Percentiles rank a stretch among this genome's conserved stretches.
Evolutionary conservation across 2,888 invertebrate genomes (phyloP).

Genomic region (Phyllotreta cruciferae): DNA sequence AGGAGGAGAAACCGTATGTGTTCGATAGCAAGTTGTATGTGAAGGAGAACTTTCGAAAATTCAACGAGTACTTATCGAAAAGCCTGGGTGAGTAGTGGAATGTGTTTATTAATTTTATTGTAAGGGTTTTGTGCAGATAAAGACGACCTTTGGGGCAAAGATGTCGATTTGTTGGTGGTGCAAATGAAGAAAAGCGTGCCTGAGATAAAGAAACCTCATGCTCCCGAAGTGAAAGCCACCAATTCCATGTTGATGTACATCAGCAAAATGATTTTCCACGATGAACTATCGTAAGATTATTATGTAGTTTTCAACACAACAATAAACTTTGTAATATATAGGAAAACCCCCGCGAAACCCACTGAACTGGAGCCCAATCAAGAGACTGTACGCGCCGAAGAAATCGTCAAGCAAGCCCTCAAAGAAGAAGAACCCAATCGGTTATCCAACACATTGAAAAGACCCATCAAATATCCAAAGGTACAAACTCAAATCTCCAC

Average conservation of each 20-base stretch:
- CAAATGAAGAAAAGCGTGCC: slow-evolving; percentile 31
- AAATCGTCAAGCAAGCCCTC: no score
- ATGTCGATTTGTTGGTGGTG: slow-evolving; percentile 49
- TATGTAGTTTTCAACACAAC: no score
- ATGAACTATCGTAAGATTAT: no score
- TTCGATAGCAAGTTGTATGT: slow-evolving; percentile 55
- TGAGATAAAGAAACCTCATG: neutral
- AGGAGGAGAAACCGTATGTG: slow-evolving; percentile 47
- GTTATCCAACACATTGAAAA: neutral
- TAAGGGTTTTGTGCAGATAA: slow-evolving; percentile 41
- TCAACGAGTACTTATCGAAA: slow-evolving; percentile 44
- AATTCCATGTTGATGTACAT: slow-evolving; percentile 1
- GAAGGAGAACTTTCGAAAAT: slow-evolving; percentile 56
- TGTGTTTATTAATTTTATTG: no score
- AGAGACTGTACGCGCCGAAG: no score
- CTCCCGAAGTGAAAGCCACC: neutral
- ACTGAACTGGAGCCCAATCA: no score
- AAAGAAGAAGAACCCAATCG: neutral
- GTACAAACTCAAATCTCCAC: neutral
- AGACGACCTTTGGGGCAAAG: slow-evolving; percentile 53
- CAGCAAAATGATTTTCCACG: slow-evolving; percentile 3
- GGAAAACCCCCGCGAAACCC: no score
- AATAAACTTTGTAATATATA: no score
- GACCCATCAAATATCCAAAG: slow-evolving; percentile 2
- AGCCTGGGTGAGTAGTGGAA: slow-evolving; percentile 34